Base-by-base conservation (phyloP, 2,888 invertebrate species). In the Microctonus brassicae region DNA sequence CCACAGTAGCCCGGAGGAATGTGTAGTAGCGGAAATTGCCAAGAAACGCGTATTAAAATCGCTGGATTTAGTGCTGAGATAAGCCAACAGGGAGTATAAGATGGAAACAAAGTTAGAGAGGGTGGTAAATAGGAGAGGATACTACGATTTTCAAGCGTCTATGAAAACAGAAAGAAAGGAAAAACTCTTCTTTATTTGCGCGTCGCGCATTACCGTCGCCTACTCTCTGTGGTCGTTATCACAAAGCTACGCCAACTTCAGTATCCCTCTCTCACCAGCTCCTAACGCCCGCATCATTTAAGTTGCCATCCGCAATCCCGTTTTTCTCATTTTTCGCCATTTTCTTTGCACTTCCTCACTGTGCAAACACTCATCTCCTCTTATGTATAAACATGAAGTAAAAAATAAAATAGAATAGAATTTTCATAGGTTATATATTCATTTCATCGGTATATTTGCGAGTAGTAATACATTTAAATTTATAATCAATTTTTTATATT, bases 31-130 rank as follows among this genome's bases (percentile, higher is more conserved):
- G 87, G 86, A 88, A 88, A 89, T 88, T 88, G 88, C 88, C 87
- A 81, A 85, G 88, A 84, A 87, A 87, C 86, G 89, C 88, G 89
- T 89, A 89, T 90, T 90, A 89, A 90, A 90, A 90, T 89, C 88
- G 88, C 82, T 88, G 88, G 89, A 90, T 89, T 89, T 90, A 89
- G 88, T 88, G 87, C 87, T 87, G 83, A 89, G 89, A 89, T 89
- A 89, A 89, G 89, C 89, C 85, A 83, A 83, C 47, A 20, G 47
- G 82, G 85, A 63, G 70, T 68, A 73, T 60, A 72, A 53, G 55
- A 60, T 20, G 62, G 47, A 17, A 17, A 47, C 47, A 47, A 47
- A 47, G 67, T 69, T 66, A 66, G 73, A 74, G 70, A 73, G 75
- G 67, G 63, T 63, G 29, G 29, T 29, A 29, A 29, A 29, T 3